These are phyloP conservation scores for Heliconius cydno DNA, from an alignment of 2,888 invertebrate species.

Conservation along the genomic window DNA sequence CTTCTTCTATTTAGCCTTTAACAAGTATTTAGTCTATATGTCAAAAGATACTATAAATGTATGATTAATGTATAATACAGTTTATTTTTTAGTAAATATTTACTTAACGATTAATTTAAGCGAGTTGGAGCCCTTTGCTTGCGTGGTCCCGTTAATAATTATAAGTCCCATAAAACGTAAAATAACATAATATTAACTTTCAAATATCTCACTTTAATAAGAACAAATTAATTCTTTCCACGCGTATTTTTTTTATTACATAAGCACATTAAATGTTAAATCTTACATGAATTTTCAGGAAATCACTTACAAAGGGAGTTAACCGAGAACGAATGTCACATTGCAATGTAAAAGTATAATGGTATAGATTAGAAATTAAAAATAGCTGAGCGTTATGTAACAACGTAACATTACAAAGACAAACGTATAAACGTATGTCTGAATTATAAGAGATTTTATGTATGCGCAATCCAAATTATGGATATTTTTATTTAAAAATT, in stretches of 20 bases:
- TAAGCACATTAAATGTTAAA: not conserved
- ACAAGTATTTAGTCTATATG: conserved; percentile 24
- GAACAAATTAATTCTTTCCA: not conserved
- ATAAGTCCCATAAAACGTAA: too few relatives aligned
- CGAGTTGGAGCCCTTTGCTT: too few relatives aligned
- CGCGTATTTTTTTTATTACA: not conserved
- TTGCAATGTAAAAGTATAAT: conserved; percentile 35
- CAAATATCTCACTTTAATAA: not conserved
- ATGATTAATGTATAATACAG: conserved; percentile 17
- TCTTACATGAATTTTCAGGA: conserved; percentile 11
- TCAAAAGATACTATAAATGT: conserved; percentile 24
- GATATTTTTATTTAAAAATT: conserved; percentile 2
- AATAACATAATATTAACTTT: not conserved
- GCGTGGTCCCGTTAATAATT: too few relatives aligned
- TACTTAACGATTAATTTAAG: not conserved
- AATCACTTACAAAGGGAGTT: conserved; percentile 3
- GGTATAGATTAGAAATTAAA: conserved; percentile 37
- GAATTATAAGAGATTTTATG: conserved; percentile 5
- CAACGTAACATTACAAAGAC: conserved; percentile 9
- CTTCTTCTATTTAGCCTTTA: conserved; percentile 18
- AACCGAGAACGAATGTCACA: conserved; percentile 25
- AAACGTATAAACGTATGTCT: not conserved
- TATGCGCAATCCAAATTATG: conserved; percentile 2
- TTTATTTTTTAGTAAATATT: not conserved
- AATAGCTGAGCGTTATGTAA: conserved; percentile 34